phyloP scores from a whole-genome alignment of 2,113 vertebrate species.

The Microtus pennsylvanicus region DNA sequence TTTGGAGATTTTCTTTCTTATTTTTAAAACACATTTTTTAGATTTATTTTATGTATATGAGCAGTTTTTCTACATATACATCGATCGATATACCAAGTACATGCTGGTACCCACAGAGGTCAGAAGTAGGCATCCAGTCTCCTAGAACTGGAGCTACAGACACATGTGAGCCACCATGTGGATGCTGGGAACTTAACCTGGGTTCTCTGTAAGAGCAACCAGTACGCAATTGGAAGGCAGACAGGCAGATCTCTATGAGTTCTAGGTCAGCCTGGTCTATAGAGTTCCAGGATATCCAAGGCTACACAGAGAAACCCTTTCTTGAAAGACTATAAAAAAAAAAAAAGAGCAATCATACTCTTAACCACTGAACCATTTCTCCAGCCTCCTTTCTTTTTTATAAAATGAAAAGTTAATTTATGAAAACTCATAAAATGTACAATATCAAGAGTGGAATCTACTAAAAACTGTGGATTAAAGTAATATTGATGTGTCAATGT shows the following conservation, averaged over 20 bases:
- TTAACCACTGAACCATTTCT: not conserved
- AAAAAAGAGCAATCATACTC: not conserved
- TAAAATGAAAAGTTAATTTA: slow-evolving; percentile 37
- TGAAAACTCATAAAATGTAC: not conserved
- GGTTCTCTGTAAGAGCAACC: not conserved
- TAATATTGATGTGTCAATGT: not conserved
- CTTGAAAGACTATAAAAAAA: too few species aligned
- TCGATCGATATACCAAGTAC: not conserved
- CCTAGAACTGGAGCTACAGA: not conserved
- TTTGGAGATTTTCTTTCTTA: slow-evolving; percentile 38
- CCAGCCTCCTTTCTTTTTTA: slow-evolving; percentile 29
- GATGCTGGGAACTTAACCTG: not conserved
- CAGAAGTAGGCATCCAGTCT: not conserved
- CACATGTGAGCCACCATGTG: not conserved
- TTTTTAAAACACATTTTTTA: not conserved
- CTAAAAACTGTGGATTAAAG: not conserved
- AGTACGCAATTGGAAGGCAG: not conserved
- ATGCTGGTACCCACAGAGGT: not conserved
- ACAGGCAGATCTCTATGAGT: too few species aligned
- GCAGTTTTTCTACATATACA: not conserved
- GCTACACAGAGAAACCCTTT: too few species aligned
- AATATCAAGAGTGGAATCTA: not conserved
- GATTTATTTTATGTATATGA: not conserved
- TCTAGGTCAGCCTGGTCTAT: too few species aligned
- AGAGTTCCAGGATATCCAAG: too few species aligned